Evolutionary conservation across 2,113 vertebrate genomes (phyloP).

Genomic region (Indri indri): DNA sequence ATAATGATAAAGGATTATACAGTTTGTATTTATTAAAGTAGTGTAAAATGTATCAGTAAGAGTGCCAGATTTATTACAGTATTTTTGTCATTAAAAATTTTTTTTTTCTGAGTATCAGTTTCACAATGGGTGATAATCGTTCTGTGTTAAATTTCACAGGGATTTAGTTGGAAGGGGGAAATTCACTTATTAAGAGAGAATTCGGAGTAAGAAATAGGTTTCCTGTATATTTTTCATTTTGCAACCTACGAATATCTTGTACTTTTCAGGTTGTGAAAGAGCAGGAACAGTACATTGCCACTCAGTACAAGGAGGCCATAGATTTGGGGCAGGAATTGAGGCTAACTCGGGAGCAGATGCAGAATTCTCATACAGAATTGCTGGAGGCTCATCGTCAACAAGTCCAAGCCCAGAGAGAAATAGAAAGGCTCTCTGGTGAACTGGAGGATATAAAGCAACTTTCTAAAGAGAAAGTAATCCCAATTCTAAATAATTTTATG

Average conservation of each 20-base stretch:
- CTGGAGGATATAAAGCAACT: constrained; percentile 84
- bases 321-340: constrained; percentile 85
- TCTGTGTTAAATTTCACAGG: constrained; percentile 23
- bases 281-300: constrained; percentile 79
- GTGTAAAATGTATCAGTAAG: background rate
- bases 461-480: constrained; percentile 86
- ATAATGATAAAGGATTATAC: constrained; percentile 33
- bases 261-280: constrained; percentile 80
- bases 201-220: constrained; percentile 28
- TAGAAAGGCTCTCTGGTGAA: constrained; percentile 83
- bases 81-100: constrained; percentile 23
- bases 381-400: constrained; percentile 80
- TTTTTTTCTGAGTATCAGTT: constrained; percentile 9
- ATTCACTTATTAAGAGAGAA: constrained; percentile 39
- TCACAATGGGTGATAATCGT: background rate
- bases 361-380: constrained; percentile 81
- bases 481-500: constrained; percentile 28
- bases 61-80: background rate
- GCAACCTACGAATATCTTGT: constrained; percentile 44
- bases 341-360: constrained; percentile 83
- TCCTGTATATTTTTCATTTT: constrained; percentile 50
- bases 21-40: background rate
- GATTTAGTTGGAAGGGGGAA: background rate
- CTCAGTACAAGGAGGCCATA: constrained; percentile 81
- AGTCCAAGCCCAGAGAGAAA: constrained; percentile 78